Conservation (phyloP, 1,140 invertebrate genomes). For the Tetramorium alpestre region DNA sequence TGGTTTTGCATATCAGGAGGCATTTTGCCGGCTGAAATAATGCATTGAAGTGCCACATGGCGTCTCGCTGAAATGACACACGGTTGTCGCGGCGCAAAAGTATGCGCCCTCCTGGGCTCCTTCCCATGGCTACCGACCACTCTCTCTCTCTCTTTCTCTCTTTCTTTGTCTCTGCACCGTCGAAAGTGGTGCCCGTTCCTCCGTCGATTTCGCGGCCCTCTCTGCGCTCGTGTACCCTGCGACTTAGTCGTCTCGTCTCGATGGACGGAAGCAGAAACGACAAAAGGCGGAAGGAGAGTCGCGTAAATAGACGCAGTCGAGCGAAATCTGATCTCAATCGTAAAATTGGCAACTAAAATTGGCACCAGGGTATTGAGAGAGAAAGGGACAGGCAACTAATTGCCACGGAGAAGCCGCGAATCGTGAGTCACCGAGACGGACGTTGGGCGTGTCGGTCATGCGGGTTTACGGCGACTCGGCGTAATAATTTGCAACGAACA, state of each 20-base stretch:
- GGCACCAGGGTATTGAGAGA: neutral
- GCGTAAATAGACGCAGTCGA: neutral
- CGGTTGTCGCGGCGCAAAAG: conserved; percentile 81
- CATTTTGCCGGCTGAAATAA: conserved; percentile 84
- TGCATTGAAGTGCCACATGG: conserved; percentile 84
- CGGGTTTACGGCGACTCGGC: conserved; percentile 2
- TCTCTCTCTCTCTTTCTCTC: neutral
- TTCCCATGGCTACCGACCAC: conserved; percentile 55
- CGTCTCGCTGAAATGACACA: conserved; percentile 83
- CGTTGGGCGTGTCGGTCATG: conserved; percentile 7
- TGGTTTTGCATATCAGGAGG: conserved; percentile 83
- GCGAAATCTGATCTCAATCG: neutral
- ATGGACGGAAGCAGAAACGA: conserved; percentile 12
- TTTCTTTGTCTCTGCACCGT: neutral
- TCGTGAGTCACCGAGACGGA: conserved; percentile 19
- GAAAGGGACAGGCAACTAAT: neutral
- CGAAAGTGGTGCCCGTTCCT: neutral
- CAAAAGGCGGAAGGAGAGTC: neutral
- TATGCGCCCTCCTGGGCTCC: conserved; percentile 53
- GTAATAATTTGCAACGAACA: conserved; percentile 22
- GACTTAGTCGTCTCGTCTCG: conserved; percentile 58
- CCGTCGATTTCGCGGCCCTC: conserved; percentile 4
- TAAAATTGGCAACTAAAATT: neutral
- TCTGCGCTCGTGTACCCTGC: conserved; percentile 23
- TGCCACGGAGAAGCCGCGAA: neutral